A percentile compares a stretch with the other conserved stretches of the same genome.
phyloP scores from a whole-genome alignment of 2,113 vertebrate species.

The Synchiropus splendidus region DNA sequence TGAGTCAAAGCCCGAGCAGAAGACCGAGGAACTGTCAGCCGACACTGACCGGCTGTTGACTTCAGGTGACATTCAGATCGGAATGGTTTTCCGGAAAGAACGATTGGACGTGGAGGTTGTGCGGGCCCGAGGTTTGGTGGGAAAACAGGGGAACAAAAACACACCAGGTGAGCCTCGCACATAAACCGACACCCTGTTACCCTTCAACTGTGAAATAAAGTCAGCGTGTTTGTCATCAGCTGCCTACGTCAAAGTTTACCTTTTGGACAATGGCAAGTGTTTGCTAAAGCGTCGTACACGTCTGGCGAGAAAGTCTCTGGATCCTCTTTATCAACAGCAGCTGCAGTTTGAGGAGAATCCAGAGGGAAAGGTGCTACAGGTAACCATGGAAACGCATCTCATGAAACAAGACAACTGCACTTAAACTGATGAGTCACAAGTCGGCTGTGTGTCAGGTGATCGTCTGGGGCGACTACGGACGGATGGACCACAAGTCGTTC shows the following conservation, averaged over 20 bases:
- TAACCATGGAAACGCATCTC: slow-evolving; percentile 3
- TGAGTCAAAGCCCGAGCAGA: slow-evolving; percentile 35
- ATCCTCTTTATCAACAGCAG: slow-evolving; percentile 95
- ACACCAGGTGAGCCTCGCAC: slow-evolving; percentile 76
- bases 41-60: slow-evolving; percentile 12
- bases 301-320: slow-evolving; percentile 90
- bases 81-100: slow-evolving; percentile 97
- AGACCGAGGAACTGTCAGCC: background rate
- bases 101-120: slow-evolving; percentile 96
- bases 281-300: slow-evolving; percentile 97
- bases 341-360: slow-evolving; percentile 94
- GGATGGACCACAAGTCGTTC: slow-evolving; percentile 98
- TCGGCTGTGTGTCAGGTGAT: slow-evolving; percentile 75
- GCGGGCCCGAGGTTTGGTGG: slow-evolving; percentile 90
- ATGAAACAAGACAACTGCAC: too few species aligned
- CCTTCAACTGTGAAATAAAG: background rate
- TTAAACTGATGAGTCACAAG: too few species aligned
- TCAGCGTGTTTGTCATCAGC: slow-evolving; percentile 55
- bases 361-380: slow-evolving; percentile 93
- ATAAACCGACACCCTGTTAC: background rate
- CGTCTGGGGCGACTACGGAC: slow-evolving; percentile 97
- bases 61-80: slow-evolving; percentile 94
- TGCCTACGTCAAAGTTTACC: slow-evolving; percentile 95
- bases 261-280: slow-evolving; percentile 94
- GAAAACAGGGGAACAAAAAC: slow-evolving; percentile 98